These are phyloP conservation scores for Fulmarus glacialis DNA, from an alignment of 2,113 vertebrate genomes.

Conservation along the genomic window DNA sequence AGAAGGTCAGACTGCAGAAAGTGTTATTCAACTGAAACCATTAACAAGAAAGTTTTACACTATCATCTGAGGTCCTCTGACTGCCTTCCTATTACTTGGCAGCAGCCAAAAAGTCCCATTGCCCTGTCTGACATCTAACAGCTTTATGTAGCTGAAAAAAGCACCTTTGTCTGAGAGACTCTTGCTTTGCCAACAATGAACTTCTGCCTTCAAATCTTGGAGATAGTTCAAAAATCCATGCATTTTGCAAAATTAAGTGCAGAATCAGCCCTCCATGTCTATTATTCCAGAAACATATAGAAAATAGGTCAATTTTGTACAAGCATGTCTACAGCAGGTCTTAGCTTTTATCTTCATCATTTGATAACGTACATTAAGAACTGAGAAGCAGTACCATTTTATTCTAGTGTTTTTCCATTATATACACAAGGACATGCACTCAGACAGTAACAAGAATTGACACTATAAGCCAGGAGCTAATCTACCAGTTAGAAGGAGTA, in stretches of 20 bases:
- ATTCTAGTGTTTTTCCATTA: background rate
- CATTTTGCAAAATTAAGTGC: background rate
- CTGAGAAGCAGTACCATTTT: background rate
- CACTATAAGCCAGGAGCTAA: background rate
- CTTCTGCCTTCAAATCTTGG: background rate
- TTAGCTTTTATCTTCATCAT: background rate
- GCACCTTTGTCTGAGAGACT: background rate
- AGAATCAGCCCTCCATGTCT: background rate
- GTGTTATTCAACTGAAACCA: background rate
- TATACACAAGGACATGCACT: background rate
- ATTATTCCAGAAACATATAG: background rate
- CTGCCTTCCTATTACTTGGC: background rate
- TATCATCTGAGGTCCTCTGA: fast-evolving
- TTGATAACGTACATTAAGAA: background rate
- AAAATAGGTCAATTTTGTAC: background rate
- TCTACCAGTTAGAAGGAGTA: background rate
- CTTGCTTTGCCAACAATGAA: background rate
- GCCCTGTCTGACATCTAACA: background rate
- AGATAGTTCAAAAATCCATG: background rate
- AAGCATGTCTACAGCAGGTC: background rate
- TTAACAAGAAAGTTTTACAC: background rate
- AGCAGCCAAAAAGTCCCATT: background rate
- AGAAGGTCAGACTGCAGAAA: background rate
- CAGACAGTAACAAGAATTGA: background rate
- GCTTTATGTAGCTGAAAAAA: background rate